Base-by-base conservation (phyloP, 2,113 vertebrate genomes). In the Tautogolabrus adspersus region DNA sequence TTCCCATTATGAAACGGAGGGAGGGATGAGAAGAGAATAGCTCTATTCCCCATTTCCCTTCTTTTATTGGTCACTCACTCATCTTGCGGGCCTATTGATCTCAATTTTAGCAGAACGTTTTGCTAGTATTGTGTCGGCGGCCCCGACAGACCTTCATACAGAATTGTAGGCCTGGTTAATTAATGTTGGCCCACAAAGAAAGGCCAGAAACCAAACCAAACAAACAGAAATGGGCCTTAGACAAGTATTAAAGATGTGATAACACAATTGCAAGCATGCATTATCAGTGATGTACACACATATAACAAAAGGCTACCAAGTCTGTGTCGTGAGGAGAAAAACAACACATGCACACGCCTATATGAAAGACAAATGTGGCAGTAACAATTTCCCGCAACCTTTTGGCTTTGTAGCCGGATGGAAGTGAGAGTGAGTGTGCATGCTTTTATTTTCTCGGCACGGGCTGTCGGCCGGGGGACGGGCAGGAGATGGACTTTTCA, bases 1-100 rank as follows among this genome's bases (percentile, higher is more conserved):
- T 89, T 85, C 72, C 83, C 72, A 91, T 92, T 91, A 90, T 68
- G 65, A 81, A 77, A 82, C 47, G 21, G 44, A 34, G 42, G 58
- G 61, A 34, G 44, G 69, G 63, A 83, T 68, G 66, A 85, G 37
- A 16, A 66, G 73, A 81, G 75, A 89, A 85, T 65, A 30, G 57
- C 65, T 79, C 21, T 65, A 72, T 87, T 80, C 72, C 51, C 60
- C 44, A 49, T 81, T 79, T 75, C 55, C 84, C 51, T 74, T 83
- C 42, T 80, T 84, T 81, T 70, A 89, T 75, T 81, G 72, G 77
- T 78, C 77, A 75, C 61, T 74, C 67, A 70, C 81, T 86, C 62
- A 70, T 81, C 66, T 78, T 34, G 37, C 42, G 47, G n/a, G 58
- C 66, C 57, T 77, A 88, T 85, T 85, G 86, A 89, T 84, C 83